These are phyloP conservation scores for Actinernus sp. DNA, from an alignment of 92 coral and sea anemone species.

Conservation along the genomic window DNA sequence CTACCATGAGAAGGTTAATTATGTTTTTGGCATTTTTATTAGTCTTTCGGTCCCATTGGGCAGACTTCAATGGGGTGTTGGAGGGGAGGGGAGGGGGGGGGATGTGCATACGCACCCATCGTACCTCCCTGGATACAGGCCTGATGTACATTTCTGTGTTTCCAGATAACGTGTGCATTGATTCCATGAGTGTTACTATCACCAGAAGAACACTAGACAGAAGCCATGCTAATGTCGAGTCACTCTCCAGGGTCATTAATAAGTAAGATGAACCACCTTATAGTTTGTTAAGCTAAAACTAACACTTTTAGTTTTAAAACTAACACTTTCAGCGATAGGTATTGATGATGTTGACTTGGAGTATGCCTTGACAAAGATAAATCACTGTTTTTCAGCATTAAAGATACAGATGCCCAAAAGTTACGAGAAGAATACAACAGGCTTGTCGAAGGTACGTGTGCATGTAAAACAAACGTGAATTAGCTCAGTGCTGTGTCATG, in stretches of 20 bases:
- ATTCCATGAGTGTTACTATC: slow-evolving; percentile 97
- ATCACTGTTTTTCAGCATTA: slow-evolving; percentile 64
- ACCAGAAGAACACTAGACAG: slow-evolving; percentile 93
- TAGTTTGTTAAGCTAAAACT: neutral
- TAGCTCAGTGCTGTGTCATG: no score
- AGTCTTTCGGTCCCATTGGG: no score
- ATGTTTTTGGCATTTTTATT: no score
- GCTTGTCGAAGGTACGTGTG: slow-evolving; percentile 85
- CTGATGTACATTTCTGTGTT: no score
- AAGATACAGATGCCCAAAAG: slow-evolving; percentile 86
- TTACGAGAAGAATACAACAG: slow-evolving; percentile 91
- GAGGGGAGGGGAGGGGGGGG: no score
- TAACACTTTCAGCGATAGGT: neutral
- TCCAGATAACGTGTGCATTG: slow-evolving; percentile 99
- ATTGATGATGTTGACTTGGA: no score
- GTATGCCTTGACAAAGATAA: no score
- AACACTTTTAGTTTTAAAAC: neutral
- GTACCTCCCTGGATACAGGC: no score
- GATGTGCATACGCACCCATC: no score
- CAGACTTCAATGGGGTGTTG: no score
- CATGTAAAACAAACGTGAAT: no score
- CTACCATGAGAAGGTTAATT: no score
- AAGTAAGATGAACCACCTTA: slow-evolving; percentile 42
- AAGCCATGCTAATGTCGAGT: slow-evolving; percentile 92
- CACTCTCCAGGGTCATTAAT: slow-evolving; percentile 78